Conservation (phyloP, 2,113 vertebrate genomes). For the Ciconia stormi region DNA sequence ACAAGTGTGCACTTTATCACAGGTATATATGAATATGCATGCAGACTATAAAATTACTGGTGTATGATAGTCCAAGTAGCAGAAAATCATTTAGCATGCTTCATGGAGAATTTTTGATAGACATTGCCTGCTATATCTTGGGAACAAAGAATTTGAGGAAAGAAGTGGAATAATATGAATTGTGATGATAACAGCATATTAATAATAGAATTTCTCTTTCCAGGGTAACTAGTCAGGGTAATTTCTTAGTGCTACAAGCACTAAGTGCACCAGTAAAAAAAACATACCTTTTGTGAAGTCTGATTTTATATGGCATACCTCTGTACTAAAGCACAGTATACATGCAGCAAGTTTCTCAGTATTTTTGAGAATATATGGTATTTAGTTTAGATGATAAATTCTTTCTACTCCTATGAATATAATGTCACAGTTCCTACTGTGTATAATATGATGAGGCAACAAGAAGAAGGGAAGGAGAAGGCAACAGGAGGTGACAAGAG, state of each 20-base stretch:
- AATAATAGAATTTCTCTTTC: background rate
- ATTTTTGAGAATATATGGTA: background rate
- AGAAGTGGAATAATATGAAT: background rate
- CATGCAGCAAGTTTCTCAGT: background rate
- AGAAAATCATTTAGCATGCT: background rate
- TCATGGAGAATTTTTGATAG: background rate
- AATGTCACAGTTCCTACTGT: background rate
- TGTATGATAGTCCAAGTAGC: background rate
- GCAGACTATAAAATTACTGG: background rate
- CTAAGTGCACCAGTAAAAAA: background rate
- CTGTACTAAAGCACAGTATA: background rate
- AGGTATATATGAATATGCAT: background rate
- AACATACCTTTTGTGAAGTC: background rate
- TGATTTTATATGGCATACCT: background rate
- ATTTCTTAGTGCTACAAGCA: background rate
- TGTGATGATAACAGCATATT: background rate
- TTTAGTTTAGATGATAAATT: background rate
- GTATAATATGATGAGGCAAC: background rate
- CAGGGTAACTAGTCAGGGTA: background rate
- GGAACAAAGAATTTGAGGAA: background rate
- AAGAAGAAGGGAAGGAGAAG: no score
- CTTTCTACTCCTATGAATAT: background rate
- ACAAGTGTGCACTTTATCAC: background rate
- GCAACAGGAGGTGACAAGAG: no score
- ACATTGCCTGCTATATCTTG: background rate